phyloP scores from a whole-genome alignment of 2,113 vertebrate species.

The Amphiprion ocellaris region DNA sequence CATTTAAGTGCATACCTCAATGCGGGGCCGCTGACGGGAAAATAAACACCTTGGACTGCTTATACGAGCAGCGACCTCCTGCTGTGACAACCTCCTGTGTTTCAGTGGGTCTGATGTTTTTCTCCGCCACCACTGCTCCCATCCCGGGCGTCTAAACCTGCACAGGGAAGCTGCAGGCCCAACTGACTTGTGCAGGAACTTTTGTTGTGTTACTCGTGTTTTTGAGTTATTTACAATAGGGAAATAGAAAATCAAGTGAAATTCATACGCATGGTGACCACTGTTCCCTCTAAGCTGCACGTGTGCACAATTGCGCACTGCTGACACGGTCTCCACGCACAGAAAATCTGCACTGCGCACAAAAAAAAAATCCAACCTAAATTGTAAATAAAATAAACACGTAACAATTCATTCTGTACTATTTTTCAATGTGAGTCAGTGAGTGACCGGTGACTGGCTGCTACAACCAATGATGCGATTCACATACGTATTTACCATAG shows the following conservation, averaged over 20 bases:
- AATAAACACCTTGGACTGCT: slow-evolving; percentile 83
- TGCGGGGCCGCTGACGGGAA: slow-evolving; percentile 79
- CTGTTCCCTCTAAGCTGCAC: too few species aligned
- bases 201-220: background rate
- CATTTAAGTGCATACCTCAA: slow-evolving; percentile 82
- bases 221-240: slow-evolving; percentile 6
- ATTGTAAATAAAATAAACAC: too few species aligned
- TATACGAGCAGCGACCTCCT: slow-evolving; percentile 67
- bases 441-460: too few species aligned
- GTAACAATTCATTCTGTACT: too few species aligned
- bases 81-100: slow-evolving; percentile 72
- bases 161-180: background rate
- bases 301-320: too few species aligned
- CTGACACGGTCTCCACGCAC: too few species aligned
- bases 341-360: too few species aligned
- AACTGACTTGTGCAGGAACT: background rate
- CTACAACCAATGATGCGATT: too few species aligned
- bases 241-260: background rate
- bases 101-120: slow-evolving; percentile 68
- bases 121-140: slow-evolving; percentile 50
- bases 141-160: slow-evolving; percentile 42
- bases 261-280: too few species aligned
- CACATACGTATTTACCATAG: too few species aligned
- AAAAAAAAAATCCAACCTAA: too few species aligned
- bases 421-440: too few species aligned